Percentiles rank a stretch among this genome's conserved stretches.
Evolutionary conservation across 2,113 vertebrate species (phyloP).

Genomic region (Cynopterus brachyotis): DNA sequence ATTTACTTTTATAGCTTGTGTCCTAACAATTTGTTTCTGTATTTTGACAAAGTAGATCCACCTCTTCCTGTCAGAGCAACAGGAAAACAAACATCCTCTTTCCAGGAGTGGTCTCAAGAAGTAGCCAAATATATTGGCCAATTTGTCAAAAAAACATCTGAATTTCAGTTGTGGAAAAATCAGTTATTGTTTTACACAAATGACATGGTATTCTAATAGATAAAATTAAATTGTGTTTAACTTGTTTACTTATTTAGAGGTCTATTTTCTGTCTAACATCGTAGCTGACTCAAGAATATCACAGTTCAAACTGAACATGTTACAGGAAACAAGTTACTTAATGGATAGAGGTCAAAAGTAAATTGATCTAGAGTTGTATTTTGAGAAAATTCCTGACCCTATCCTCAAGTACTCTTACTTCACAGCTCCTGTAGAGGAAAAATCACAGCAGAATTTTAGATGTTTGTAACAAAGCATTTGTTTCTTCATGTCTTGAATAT

Average conservation of each 20-base stretch:
- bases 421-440: neutral
- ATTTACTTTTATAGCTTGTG: neutral
- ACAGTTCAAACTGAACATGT: neutral
- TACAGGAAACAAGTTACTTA: neutral
- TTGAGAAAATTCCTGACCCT: neutral
- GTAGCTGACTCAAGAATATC: neutral
- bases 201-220: neutral
- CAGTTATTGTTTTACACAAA: neutral
- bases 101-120: conserved; percentile 43
- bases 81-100: conserved; percentile 74
- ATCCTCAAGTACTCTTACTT: neutral
- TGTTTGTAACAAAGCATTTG: neutral
- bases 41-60: conserved; percentile 9
- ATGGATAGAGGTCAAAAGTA: neutral
- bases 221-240: neutral
- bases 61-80: conserved; percentile 70
- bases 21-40: neutral
- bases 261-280: neutral
- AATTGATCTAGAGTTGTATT: neutral
- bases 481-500: neutral
- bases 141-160: conserved; percentile 45
- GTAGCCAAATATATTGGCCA: conserved; percentile 12
- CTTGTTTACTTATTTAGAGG: neutral
- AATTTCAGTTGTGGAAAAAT: conserved; percentile 53
- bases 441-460: neutral